phyloP scores from a whole-genome alignment of 2,888 invertebrate genomes.

The Petrolisthes cinctipes region DNA sequence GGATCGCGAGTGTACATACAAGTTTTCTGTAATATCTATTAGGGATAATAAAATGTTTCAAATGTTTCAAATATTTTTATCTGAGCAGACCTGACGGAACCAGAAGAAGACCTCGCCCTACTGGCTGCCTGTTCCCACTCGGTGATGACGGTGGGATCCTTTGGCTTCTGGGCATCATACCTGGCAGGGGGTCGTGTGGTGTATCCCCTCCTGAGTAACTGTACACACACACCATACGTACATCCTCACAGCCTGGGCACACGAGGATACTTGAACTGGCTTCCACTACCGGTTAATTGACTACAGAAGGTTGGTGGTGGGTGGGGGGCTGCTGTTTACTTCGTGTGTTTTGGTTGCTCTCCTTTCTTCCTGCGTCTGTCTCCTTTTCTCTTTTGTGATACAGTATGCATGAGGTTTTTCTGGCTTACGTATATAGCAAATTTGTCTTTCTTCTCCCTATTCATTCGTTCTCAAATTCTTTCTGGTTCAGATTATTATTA shows the following conservation, averaged over 20 bases:
- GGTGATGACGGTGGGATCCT: slow-evolving; percentile 57
- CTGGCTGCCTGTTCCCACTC: slow-evolving; percentile 49
- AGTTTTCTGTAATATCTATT: too few relatives aligned
- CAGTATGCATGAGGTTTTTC: too few relatives aligned
- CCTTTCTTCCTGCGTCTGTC: too few relatives aligned
- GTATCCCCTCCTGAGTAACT: slow-evolving; percentile 27
- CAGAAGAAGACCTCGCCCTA: slow-evolving; percentile 46
- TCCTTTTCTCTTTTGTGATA: too few relatives aligned
- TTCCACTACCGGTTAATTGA: neutral
- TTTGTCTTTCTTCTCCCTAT: too few relatives aligned
- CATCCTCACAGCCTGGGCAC: slow-evolving; percentile 29
- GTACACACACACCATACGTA: slow-evolving; percentile 32
- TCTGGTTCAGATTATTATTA: too few relatives aligned
- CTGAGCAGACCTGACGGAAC: slow-evolving; percentile 20
- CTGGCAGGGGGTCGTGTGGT: slow-evolving; percentile 46
- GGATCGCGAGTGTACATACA: neutral
- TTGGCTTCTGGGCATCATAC: slow-evolving; percentile 52
- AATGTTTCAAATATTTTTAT: too few relatives aligned
- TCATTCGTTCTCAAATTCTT: too few relatives aligned
- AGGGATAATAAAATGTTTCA: too few relatives aligned
- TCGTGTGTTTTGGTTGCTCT: too few relatives aligned
- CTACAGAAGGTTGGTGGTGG: neutral
- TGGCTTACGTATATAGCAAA: too few relatives aligned
- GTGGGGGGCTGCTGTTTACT: too few relatives aligned
- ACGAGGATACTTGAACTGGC: slow-evolving; percentile 33